Conservation (phyloP, 1,140 invertebrate species). For the Druon quercuslanigerum region DNA sequence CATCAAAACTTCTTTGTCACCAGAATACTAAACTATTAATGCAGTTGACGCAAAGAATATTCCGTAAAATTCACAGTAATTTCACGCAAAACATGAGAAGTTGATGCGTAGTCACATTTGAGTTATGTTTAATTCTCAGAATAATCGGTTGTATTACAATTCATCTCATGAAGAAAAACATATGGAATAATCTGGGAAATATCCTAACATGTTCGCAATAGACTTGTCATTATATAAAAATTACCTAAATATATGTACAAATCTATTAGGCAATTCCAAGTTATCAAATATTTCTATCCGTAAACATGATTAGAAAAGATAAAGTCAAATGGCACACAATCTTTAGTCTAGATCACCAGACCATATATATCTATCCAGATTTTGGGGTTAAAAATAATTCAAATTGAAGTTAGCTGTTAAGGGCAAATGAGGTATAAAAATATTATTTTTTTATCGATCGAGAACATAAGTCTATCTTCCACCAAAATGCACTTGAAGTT, state of each 20-base stretch:
- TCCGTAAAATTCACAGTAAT: not conserved
- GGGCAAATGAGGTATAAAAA: no score
- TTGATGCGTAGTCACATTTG: not conserved
- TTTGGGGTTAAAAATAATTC: no score
- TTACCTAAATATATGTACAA: not conserved
- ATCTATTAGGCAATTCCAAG: no score
- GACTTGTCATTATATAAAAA: not conserved
- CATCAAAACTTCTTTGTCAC: not conserved
- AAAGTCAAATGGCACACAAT: no score
- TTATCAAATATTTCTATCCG: no score
- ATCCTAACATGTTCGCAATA: not conserved
- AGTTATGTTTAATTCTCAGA: not conserved
- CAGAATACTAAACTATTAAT: not conserved
- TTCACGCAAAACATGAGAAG: not conserved
- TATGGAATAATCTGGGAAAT: not conserved
- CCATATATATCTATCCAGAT: no score
- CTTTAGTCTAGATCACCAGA: no score
- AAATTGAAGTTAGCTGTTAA: no score
- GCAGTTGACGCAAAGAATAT: not conserved
- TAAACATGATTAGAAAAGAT: no score
- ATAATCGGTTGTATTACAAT: not conserved
- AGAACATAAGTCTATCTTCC: no score
- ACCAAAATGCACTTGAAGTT: no score
- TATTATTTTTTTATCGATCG: no score
- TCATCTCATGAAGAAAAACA: not conserved